Evolutionary conservation across 2,113 vertebrate genomes (phyloP).

Genomic region (Pardalotus punctatus): DNA sequence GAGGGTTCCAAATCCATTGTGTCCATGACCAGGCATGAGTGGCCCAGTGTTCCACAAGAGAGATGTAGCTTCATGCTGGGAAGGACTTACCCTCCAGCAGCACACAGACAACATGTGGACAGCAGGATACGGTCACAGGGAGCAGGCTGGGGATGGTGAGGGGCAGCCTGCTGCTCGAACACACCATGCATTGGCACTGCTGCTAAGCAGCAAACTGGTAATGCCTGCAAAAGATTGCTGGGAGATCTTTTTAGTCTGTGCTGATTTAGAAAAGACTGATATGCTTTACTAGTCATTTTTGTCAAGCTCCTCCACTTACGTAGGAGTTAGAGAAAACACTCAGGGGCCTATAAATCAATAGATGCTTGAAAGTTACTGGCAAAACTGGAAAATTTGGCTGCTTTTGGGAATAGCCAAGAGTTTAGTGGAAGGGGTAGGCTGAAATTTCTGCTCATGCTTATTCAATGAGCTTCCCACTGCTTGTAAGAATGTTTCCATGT

Average conservation of each 20-base stretch:
- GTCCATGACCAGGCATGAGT: background rate
- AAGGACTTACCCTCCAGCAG: background rate
- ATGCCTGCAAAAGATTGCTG: background rate
- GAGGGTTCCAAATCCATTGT: background rate
- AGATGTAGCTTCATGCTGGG: background rate
- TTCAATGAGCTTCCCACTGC: rapidly evolving
- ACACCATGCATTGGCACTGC: rapidly evolving
- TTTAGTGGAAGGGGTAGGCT: background rate
- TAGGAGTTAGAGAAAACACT: background rate
- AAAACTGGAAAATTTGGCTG: background rate
- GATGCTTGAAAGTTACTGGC: background rate
- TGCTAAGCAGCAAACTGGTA: background rate
- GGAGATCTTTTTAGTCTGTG: background rate
- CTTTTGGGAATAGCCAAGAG: background rate
- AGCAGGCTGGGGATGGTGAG: background rate
- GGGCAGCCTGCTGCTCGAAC: background rate
- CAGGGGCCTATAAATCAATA: background rate
- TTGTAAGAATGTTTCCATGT: background rate
- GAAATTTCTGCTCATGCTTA: background rate
- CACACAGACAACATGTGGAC: rapidly evolving
- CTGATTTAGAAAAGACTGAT: background rate
- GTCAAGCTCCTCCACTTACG: rapidly evolving
- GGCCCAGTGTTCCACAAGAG: background rate
- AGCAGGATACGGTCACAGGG: background rate
- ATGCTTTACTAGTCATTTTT: background rate